Base-by-base conservation (phyloP, 2,888 invertebrate species). In the Rambutsinella grinnellia region DNA sequence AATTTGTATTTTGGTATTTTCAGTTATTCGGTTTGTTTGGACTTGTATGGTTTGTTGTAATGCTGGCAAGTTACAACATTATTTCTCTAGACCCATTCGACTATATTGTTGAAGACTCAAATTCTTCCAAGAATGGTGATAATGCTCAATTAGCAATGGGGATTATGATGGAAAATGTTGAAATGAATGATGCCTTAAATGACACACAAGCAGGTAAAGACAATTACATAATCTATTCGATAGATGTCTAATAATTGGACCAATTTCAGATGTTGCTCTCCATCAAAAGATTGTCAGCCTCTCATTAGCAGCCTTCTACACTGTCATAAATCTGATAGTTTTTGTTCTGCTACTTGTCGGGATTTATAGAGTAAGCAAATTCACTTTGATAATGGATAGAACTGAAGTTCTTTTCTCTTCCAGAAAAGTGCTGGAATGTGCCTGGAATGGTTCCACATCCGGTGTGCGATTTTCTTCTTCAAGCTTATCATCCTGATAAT, bases 381-480 rank as follows among this genome's bases (percentile, higher is more conserved):
- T n/a, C n/a, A n/a, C n/a, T n/a, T n/a, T n/a, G n/a, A n/a, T n/a
- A n/a, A n/a, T n/a, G n/a, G n/a, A n/a, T n/a, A n/a, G n/a, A n/a
- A n/a, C n/a, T n/a, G n/a, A n/a, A n/a, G n/a, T n/a, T n/a, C n/a
- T n/a, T n/a, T 58, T 5, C 21, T 17, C 21, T 68, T 78, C 3
- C 68, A 81, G 79, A 70, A 60, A 70, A 72, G 66, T 36, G 63
- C 71, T 10, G 65, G 53, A 10, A 51, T 78, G n/a, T 79, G 79
- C 23, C 62, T 72, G 1, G 61, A 78, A n/a, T 81, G 81, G 81
- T 81, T 79, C 62, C 74, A 81, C 68, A 67, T 81, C n/a, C 69
- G 81, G 10, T 79, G 81, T 70, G 74, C 81, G 13, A 57, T 78
- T 17, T 56, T 79, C 21, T 70, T 81, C 15, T 79, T 81, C 62